Conservation (phyloP, 2,797 vertebrate species). For the Gallinago stenura region DNA sequence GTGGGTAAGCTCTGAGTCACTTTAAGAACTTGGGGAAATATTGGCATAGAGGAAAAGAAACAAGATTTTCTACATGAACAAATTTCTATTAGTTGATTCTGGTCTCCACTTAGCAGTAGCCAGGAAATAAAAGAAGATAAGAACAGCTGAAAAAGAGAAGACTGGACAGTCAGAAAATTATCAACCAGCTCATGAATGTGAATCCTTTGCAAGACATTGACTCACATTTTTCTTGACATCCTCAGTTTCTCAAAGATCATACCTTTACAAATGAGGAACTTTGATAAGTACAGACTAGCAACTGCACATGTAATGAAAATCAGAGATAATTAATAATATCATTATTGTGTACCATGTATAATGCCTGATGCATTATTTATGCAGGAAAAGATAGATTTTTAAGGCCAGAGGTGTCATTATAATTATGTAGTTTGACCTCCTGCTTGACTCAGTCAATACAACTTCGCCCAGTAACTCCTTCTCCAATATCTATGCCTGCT, state of each 20-base stretch:
- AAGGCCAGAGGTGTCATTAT: background rate
- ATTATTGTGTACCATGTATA: background rate
- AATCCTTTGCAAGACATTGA: background rate
- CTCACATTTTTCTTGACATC: background rate
- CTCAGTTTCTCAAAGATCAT: background rate
- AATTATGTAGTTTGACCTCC: slow-evolving; percentile 9
- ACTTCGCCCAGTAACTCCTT: background rate
- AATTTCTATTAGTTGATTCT: background rate
- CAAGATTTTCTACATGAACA: background rate
- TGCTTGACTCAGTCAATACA: background rate
- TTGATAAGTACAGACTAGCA: background rate
- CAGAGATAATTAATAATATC: background rate
- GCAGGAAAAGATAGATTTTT: background rate
- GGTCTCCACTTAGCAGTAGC: background rate
- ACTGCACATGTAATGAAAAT: background rate
- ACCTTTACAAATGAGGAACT: background rate
- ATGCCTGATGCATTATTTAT: slow-evolving; percentile 1
- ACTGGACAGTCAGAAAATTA: background rate
- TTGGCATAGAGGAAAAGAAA: background rate
- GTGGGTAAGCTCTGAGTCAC: background rate
- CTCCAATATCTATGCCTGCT: background rate
- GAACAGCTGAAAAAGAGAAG: background rate
- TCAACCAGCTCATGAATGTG: background rate
- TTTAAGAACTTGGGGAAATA: background rate
- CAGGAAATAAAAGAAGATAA: background rate